Base-by-base conservation (phyloP, 2,888 invertebrate genomes). In the Dasypogon diadema region DNA sequence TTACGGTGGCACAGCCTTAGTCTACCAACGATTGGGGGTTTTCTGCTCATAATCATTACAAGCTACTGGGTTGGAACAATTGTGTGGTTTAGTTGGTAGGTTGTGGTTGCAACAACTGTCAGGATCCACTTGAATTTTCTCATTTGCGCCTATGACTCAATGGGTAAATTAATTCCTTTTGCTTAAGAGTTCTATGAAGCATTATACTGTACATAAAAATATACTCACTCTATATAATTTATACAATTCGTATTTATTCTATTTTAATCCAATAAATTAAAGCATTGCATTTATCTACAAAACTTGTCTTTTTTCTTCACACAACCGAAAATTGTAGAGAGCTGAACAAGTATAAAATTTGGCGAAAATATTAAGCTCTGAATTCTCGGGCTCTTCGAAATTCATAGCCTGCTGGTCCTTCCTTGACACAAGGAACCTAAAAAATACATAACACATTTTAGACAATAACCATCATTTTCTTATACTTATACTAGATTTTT, bases 401-500 rank as follows among this genome's bases (percentile, higher is more conserved):
- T 76, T 82, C 81, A 79, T 82, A 85, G 8, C 81, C 80, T 34
- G 81, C 81, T 34, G 79, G 79, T 0, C 80, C 81, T 2, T 83
- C 82, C 21, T 81, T 79, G 78, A 85, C 75, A 58, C 85, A 85
- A 34, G 86, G 85, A 55, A 85, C 86, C 81, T 81, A 24, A 46
- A 63, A 56, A 65, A 51, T 8, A 24, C 6, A 24, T 18, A 48
- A 0, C 8, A 8, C n/a, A 42, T 24, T 48, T 26, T 48, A 14
- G 16, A n/a, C 2, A 30, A 58, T 18, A 30, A 30, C 5, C 34
- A 30, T 30, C 5, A 30, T 30, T 30, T 30, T 30, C 6, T 14
- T 6, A 51, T 24, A 34, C 14, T 22, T 22, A 54, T n/a, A 55
- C 10, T 3, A 21, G 5, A n/a, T 12, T n/a, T 21, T 79, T 77